These are phyloP conservation scores for Bergia sp. DNA, from an alignment of 92 coral and sea anemone genomes.

Conservation along the genomic window DNA sequence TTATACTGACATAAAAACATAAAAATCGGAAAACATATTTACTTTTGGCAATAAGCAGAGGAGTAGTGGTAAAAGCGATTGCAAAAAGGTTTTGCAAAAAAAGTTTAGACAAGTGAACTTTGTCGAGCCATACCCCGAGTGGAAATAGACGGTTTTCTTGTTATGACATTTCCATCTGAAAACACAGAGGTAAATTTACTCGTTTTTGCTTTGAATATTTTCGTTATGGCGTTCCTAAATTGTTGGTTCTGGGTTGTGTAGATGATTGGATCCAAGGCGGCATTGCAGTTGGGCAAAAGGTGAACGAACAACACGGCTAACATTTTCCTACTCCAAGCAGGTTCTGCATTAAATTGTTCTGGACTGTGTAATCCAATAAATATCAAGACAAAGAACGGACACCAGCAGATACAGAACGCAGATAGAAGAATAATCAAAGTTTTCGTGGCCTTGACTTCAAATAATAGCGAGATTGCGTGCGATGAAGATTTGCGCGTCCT, in stretches of 20 bases:
- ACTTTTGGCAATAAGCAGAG: neutral
- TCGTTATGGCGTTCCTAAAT: conserved; percentile 71
- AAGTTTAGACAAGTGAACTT: neutral
- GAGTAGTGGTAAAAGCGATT: neutral
- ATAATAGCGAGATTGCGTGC: conserved; percentile 61
- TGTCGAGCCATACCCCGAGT: neutral
- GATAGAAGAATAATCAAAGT: conserved; percentile 77
- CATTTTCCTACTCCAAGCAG: conserved; percentile 55
- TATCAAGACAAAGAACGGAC: conserved; percentile 77
- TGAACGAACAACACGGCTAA: conserved; percentile 65
- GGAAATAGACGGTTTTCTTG: conserved; percentile 1
- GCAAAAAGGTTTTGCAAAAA: neutral
- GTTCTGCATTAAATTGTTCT: conserved; percentile 46
- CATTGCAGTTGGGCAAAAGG: conserved; percentile 81
- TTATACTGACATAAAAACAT: conserved; percentile 1
- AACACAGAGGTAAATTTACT: conserved; percentile 26
- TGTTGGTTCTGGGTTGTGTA: conserved; percentile 87
- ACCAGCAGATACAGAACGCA: conserved; percentile 90
- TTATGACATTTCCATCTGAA: conserved; percentile 22
- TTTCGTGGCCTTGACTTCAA: conserved; percentile 91
- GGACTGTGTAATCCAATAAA: conserved; percentile 75
- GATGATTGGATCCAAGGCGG: conserved; percentile 83
- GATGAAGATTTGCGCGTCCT: conserved; percentile 52
- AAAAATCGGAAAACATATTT: neutral
- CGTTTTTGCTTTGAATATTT: conserved; percentile 45